These are phyloP conservation scores for Xerus rutilus DNA, from an alignment of 2,797 vertebrate species.

Conservation along the genomic window DNA sequence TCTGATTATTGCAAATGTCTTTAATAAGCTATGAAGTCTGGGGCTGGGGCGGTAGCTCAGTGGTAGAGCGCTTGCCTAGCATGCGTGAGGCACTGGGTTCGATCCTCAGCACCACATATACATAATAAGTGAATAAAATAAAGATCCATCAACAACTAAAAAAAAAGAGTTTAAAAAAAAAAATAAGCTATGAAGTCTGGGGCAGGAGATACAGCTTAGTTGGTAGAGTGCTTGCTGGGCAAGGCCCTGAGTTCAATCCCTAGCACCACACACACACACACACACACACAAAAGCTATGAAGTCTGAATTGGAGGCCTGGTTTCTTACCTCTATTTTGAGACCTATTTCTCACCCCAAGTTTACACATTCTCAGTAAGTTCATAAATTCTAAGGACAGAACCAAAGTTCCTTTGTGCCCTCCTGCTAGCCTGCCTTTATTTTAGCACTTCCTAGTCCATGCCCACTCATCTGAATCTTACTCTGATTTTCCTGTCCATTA, in stretches of 20 bases:
- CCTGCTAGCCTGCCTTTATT: neutral
- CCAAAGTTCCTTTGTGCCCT: neutral
- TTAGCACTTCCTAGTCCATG: neutral
- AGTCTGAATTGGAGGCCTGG: constrained; percentile 5
- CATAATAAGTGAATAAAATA: too few relatives aligned
- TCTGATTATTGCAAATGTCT: neutral
- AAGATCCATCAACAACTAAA: too few relatives aligned
- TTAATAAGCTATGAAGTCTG: neutral
- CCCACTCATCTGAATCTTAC: neutral
- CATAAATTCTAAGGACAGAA: neutral
- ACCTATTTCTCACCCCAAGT: neutral
- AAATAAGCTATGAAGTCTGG: neutral
- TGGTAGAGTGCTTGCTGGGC: too few relatives aligned
- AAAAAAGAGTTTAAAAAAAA: too few relatives aligned
- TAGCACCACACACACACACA: too few relatives aligned
- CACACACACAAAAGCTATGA: neutral
- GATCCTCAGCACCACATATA: too few relatives aligned
- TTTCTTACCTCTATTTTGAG: neutral
- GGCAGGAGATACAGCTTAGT: too few relatives aligned
- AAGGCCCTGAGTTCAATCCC: too few relatives aligned
- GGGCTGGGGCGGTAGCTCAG: too few relatives aligned
- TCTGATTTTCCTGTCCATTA: constrained; percentile 2
- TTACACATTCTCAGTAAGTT: neutral
- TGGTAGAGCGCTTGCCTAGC: too few relatives aligned
- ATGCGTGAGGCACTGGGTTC: too few relatives aligned